Base-by-base conservation (phyloP, 2,113 vertebrate genomes). In the Anthoscopus minutus region DNA sequence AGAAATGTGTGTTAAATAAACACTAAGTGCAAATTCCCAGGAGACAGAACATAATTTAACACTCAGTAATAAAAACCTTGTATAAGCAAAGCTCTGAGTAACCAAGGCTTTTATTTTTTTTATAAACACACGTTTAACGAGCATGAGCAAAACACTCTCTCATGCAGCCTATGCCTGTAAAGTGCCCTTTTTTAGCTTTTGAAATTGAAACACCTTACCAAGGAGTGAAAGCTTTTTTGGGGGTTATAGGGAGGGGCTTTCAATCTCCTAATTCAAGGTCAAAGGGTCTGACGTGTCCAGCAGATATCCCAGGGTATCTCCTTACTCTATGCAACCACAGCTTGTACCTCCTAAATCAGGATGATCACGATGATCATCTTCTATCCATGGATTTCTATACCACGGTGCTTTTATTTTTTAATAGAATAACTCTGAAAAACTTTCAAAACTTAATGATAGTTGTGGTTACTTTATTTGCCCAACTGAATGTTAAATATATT, bases 331-430 rank as follows among this genome's bases (percentile, higher is more conserved):
- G 35, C 5, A 93, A 58, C 42, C 47, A 82, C 19, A 33, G 44
- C 35, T 64, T 5, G 2, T 13, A 14, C 27, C 15, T 80, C 27
- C 61, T 58, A 71, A 76, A 71, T 44, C 27, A 42, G 30, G 15
- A 40, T 2, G 3, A 1, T 0, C 13, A 58, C 11, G 15, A 40
- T 3, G 2, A 1, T 0, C 24, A 61, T 19, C 42, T 33, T 91
- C 53, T 54, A 64, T 11, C 30, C 4, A 17, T 6, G 3, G 38
- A 47, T 40, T 91, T 80, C 62, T 79, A 54, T 9, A 83, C 12
- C 5, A 11, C 15, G 44, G 14, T 1, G 1, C 13, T 76, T 82
- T 76, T 81, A 54, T 76, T 90, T 88, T 83, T 72, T 27, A 66
- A 50, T 11, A 45, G 6, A 73, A 2, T 54, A 84, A 79, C 50